Conservation (phyloP, 2,888 invertebrate species). For the Idaea dimidiata region DNA sequence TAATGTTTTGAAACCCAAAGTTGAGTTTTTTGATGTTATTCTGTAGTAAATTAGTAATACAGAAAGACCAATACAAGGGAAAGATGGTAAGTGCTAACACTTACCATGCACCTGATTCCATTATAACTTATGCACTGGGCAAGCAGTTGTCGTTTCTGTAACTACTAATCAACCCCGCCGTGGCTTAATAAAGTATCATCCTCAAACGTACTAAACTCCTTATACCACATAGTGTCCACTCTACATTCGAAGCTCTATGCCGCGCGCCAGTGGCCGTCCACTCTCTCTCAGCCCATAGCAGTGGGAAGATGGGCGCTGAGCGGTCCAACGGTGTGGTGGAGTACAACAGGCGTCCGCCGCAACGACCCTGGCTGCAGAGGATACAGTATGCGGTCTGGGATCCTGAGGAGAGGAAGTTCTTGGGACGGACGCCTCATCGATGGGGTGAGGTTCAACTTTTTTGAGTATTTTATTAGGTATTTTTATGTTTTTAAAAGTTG, state of each 20-base stretch:
- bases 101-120: too few relatives aligned
- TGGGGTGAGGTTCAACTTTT: constrained; percentile 84
- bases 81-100: too few relatives aligned
- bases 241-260: neutral
- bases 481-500: too few relatives aligned
- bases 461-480: too few relatives aligned
- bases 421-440: constrained; percentile 81
- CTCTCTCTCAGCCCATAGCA: neutral
- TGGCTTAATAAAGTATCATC: constrained; percentile 5
- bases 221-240: neutral
- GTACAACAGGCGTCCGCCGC: constrained; percentile 63
- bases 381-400: constrained; percentile 80
- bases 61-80: too few relatives aligned
- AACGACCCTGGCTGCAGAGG: constrained; percentile 60
- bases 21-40: too few relatives aligned
- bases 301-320: constrained; percentile 65
- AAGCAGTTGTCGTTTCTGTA: too few relatives aligned
- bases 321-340: constrained; percentile 65
- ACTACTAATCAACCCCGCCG: too few relatives aligned
- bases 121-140: too few relatives aligned
- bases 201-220: constrained; percentile 12
- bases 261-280: neutral
- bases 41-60: too few relatives aligned
- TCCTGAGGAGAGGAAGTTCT: constrained; percentile 80
- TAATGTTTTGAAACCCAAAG: too few relatives aligned